Percentiles rank a stretch among this genome's conserved stretches.
phyloP scores from a whole-genome alignment of 64 coral and sea anemone species.

The Platygyra sinensis region DNA sequence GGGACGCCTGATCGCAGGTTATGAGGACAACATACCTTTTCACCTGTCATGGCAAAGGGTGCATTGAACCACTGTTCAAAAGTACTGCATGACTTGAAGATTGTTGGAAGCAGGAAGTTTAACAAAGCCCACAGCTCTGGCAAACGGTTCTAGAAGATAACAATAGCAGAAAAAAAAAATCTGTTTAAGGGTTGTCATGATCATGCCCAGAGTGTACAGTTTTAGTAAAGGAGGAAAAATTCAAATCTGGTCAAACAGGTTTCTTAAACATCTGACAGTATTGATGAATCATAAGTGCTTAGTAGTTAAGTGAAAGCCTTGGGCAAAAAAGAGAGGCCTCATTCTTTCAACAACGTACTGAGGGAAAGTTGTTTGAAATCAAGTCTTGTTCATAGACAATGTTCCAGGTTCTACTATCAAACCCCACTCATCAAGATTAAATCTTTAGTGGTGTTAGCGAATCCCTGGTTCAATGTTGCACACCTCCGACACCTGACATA shows the following conservation, averaged over 20 bases:
- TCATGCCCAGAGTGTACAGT: too few species aligned
- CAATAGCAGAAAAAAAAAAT: background rate
- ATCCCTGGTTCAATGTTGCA: constrained; percentile 63
- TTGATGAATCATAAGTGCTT: too few species aligned
- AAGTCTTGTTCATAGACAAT: background rate
- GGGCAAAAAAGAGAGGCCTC: too few species aligned
- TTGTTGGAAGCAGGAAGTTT: constrained; percentile 92
- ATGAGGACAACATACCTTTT: constrained; percentile 59
- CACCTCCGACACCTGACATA: constrained; percentile 34
- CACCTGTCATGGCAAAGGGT: constrained; percentile 98
- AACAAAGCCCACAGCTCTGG: constrained; percentile 97
- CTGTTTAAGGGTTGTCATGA: background rate
- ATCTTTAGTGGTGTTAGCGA: constrained; percentile 79
- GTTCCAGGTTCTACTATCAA: constrained; percentile 69
- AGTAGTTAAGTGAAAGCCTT: too few species aligned
- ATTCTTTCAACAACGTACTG: too few species aligned
- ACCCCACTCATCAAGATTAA: constrained; percentile 69
- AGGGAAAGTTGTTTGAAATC: too few species aligned
- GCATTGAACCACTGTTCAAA: constrained; percentile 99
- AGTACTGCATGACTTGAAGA: constrained; percentile 95
- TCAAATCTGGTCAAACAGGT: too few species aligned
- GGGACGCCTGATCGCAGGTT: too few species aligned
- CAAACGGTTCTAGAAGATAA: constrained; percentile 95
- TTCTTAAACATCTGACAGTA: too few species aligned
- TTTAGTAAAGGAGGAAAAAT: too few species aligned